Conservation (phyloP, 2,888 invertebrate genomes). For the Caenorhabditis sinica region DNA sequence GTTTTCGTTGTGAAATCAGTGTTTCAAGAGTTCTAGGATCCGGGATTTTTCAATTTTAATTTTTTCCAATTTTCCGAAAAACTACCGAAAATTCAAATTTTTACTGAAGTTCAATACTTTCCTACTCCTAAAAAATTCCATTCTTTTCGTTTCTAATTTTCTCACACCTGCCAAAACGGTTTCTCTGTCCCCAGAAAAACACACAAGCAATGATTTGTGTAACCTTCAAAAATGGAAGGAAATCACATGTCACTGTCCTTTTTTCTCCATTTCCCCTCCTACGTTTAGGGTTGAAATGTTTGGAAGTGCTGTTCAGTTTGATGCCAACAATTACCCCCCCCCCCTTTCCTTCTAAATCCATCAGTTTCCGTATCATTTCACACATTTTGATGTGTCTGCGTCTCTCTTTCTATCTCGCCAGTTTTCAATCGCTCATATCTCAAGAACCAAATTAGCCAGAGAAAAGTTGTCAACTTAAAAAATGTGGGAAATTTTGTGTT, state of each 20-base stretch:
- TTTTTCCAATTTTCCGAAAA: neutral
- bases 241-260: no score
- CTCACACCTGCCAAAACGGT: slow-evolving; percentile 12
- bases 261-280: no score
- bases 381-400: neutral
- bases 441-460: neutral
- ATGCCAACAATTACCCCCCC: neutral
- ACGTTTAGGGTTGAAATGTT: neutral
- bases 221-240: neutral
- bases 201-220: neutral
- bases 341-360: no score
- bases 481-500: no score
- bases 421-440: neutral
- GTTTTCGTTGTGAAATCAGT: no score
- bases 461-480: neutral
- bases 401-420: no score
- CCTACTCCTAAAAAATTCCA: slow-evolving; percentile 7
- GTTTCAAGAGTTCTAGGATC: no score
- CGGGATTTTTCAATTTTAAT: neutral
- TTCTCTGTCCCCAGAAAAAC: neutral
- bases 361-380: slow-evolving; percentile 3
- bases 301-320: neutral
- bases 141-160: neutral
- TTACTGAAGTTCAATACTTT: no score
- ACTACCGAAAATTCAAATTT: no score